Percentiles rank a stretch among this genome's conserved stretches.
Evolutionary conservation across 2,113 vertebrate species (phyloP).

Genomic region (Benitochromis conjunctus): DNA sequence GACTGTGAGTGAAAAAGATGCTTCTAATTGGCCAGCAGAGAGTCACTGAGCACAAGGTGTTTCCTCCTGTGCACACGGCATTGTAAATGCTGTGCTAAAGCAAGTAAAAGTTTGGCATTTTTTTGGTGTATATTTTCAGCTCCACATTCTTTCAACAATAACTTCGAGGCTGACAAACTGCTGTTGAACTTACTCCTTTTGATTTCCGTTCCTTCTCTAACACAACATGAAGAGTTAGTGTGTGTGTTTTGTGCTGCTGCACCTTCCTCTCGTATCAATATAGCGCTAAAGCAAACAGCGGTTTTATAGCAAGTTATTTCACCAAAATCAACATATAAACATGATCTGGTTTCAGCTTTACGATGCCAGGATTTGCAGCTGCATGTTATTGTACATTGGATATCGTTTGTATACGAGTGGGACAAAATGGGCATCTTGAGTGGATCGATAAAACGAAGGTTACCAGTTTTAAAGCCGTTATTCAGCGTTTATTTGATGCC

Average conservation of each 20-base stretch:
- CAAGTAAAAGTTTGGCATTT: neutral
- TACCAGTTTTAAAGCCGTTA: neutral
- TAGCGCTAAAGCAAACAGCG: neutral
- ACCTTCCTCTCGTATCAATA: neutral
- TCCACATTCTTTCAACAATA: neutral
- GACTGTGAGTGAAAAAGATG: neutral
- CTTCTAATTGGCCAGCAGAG: neutral
- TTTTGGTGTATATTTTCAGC: neutral
- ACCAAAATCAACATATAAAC: neutral
- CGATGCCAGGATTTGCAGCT: neutral
- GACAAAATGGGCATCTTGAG: neutral
- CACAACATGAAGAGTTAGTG: accelerated
- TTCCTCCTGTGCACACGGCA: neutral
- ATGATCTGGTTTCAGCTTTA: neutral
- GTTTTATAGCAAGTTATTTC: neutral
- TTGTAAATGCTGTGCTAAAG: neutral
- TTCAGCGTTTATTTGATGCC: neutral
- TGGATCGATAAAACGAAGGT: accelerated
- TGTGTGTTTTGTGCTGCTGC: neutral
- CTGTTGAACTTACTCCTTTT: neutral
- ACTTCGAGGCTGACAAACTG: neutral
- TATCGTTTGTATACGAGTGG: neutral
- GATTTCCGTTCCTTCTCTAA: neutral
- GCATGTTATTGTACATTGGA: neutral
- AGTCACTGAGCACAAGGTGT: neutral